A percentile compares a stretch with the other conserved stretches of the same genome.
These are phyloP conservation scores for Melanotaenia parkinsoni DNA, from an alignment of 2,797 vertebrate species.

Conservation along the genomic window DNA sequence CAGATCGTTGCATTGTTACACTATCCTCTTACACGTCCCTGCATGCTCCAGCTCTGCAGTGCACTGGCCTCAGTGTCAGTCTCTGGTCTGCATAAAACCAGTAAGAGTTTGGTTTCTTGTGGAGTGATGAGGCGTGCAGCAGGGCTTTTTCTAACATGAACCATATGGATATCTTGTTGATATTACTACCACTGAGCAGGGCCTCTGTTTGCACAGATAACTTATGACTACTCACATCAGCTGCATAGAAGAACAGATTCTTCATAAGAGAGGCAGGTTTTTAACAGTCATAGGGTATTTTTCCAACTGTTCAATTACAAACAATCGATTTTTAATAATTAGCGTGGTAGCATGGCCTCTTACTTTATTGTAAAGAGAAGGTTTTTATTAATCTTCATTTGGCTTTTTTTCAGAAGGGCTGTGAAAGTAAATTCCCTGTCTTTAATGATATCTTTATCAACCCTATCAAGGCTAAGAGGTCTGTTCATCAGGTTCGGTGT, in stretches of 20 bases:
- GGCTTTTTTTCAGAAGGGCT: slow-evolving; percentile 1
- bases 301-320: slow-evolving; percentile 6
- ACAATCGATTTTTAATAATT: slow-evolving; percentile 2
- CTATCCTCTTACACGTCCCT: slow-evolving; percentile 69
- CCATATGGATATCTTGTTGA: slow-evolving; percentile 73
- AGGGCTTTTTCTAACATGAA: slow-evolving; percentile 73
- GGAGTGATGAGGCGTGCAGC: slow-evolving; percentile 69
- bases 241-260: slow-evolving; percentile 17
- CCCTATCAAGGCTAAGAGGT: slow-evolving; percentile 3
- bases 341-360: slow-evolving; percentile 1
- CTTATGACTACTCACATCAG: slow-evolving; percentile 54
- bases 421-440: neutral
- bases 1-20: slow-evolving; percentile 66
- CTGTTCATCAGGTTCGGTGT: slow-evolving; percentile 22
- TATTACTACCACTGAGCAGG: slow-evolving; percentile 47
- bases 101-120: slow-evolving; percentile 68
- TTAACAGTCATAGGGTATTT: neutral
- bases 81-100: slow-evolving; percentile 49
- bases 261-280: slow-evolving; percentile 9
- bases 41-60: slow-evolving; percentile 52
- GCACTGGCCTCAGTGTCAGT: slow-evolving; percentile 43
- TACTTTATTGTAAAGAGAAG: neutral
- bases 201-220: slow-evolving; percentile 61
- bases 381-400: slow-evolving; percentile 18
- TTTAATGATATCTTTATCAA: slow-evolving; percentile 2